phyloP scores from a whole-genome alignment of 2,888 invertebrate species.

The Nematopogon swammerdamellus region DNA sequence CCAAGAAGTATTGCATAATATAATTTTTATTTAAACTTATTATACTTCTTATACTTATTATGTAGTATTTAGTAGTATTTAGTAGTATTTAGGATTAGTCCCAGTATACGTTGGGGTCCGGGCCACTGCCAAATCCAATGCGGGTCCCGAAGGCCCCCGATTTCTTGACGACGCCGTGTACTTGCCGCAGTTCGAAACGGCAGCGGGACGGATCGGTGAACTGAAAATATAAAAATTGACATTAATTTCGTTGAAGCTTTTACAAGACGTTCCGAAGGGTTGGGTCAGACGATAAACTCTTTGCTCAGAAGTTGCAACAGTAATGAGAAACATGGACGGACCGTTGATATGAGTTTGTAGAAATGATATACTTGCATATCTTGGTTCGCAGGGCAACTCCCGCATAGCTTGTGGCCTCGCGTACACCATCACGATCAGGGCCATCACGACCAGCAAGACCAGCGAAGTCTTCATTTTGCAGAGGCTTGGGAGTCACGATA shows the following conservation, averaged over 20 bases:
- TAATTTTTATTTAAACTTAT: not conserved
- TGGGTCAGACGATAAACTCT: slow-evolving; percentile 2
- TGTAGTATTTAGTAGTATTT: no score
- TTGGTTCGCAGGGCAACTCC: slow-evolving; percentile 1
- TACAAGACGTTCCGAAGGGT: not conserved
- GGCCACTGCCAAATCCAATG: no score
- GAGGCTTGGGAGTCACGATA: no score
- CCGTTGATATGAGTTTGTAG: slow-evolving; percentile 1
- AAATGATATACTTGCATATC: slow-evolving; percentile 3
- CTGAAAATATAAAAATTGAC: slow-evolving; percentile 3
- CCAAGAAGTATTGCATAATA: slow-evolving; percentile 1
- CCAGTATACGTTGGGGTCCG: no score
- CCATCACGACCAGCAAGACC: no score
- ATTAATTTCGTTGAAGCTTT: slow-evolving; percentile 4
- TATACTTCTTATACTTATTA: not conserved
- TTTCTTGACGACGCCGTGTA: no score
- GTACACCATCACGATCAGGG: no score
- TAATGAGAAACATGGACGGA: slow-evolving; percentile 3
- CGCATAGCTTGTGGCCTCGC: slow-evolving; percentile 3
- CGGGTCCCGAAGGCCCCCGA: no score
- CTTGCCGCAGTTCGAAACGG: slow-evolving; percentile 1
- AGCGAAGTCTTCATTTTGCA: no score
- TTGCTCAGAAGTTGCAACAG: slow-evolving; percentile 3
- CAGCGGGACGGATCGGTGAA: no score
- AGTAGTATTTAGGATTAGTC: no score